Percentiles rank a stretch among this genome's conserved stretches.
These are phyloP conservation scores for Eupithecia subumbrata DNA, from an alignment of 2,888 invertebrate genomes.

Conservation along the genomic window DNA sequence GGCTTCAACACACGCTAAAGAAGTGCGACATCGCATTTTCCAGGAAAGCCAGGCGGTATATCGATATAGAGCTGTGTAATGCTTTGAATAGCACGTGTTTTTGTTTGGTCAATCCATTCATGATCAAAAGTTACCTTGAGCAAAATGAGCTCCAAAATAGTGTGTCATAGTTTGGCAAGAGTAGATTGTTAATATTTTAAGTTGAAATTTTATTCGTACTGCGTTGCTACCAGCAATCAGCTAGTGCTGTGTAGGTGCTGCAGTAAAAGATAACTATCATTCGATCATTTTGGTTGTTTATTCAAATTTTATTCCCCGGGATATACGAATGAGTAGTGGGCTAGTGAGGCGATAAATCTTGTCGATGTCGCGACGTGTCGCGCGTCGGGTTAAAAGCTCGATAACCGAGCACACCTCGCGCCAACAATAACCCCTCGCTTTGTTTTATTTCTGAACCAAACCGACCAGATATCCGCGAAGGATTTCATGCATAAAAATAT, in stretches of 20 bases:
- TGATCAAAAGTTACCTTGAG: neutral
- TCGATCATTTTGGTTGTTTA: conserved; percentile 75
- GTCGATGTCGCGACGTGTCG: conserved; percentile 81
- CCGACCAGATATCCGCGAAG: conserved; percentile 80
- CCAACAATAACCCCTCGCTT: conserved; percentile 80
- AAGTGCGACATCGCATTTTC: conserved; percentile 38
- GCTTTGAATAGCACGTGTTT: neutral
- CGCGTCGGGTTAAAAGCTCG: conserved; percentile 83
- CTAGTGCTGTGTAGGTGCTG: conserved; percentile 30
- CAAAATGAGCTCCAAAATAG: neutral
- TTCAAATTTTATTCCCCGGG: conserved; percentile 75
- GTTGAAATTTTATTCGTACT: neutral
- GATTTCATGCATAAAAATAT: conserved; percentile 84
- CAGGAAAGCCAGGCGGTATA: conserved; percentile 22
- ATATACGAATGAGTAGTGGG: conserved; percentile 81
- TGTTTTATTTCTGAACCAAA: conserved; percentile 78
- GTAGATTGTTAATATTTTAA: neutral
- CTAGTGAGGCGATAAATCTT: conserved; percentile 82
- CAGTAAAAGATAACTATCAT: conserved; percentile 45
- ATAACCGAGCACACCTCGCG: conserved; percentile 82
- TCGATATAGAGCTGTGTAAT: conserved; percentile 1
- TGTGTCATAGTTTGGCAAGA: neutral
- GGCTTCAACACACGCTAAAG: conserved; percentile 37
- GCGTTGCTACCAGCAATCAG: conserved; percentile 2
- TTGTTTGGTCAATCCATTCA: neutral